Evolutionary conservation across 2,888 invertebrate species (phyloP).

Genomic region (Drosophila suboccidentalis): DNA sequence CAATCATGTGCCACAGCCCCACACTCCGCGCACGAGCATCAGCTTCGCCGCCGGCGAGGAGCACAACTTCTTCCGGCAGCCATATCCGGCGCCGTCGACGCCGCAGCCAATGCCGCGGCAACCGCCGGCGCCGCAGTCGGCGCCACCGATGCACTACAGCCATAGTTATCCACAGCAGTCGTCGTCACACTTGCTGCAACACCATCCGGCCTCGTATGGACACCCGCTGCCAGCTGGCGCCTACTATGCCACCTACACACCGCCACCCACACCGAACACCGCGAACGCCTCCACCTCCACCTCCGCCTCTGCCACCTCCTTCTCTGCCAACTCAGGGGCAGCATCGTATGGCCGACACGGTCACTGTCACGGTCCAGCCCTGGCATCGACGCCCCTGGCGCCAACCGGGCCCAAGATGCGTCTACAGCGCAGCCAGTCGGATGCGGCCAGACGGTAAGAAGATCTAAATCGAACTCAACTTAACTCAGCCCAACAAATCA

Average conservation of each 20-base stretch:
- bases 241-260: conserved; percentile 80
- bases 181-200: conserved; percentile 66
- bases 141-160: conserved; percentile 80
- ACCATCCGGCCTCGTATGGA: conserved; percentile 67
- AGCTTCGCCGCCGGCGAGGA: conserved; percentile 83
- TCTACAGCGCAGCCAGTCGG: conserved; percentile 83
- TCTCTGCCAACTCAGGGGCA: conserved; percentile 25
- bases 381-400: conserved; percentile 69
- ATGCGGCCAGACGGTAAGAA: conserved; percentile 84
- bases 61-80: conserved; percentile 81
- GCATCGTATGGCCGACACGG: conserved; percentile 51
- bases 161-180: conserved; percentile 76
- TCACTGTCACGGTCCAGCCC: conserved; percentile 45
- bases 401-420: conserved; percentile 69
- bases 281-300: conserved; percentile 67
- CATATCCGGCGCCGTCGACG: conserved; percentile 75
- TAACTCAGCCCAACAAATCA: not conserved
- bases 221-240: conserved; percentile 41
- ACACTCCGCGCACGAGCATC: conserved; percentile 83
- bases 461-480: not conserved
- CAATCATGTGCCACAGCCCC: conserved; percentile 65
- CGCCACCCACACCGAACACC: conserved; percentile 83
- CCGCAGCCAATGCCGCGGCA: conserved; percentile 73
- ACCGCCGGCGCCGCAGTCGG: conserved; percentile 80
- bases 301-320: conserved; percentile 48